Conservation (phyloP, 2,888 invertebrate species). For the Crematogaster levior region DNA sequence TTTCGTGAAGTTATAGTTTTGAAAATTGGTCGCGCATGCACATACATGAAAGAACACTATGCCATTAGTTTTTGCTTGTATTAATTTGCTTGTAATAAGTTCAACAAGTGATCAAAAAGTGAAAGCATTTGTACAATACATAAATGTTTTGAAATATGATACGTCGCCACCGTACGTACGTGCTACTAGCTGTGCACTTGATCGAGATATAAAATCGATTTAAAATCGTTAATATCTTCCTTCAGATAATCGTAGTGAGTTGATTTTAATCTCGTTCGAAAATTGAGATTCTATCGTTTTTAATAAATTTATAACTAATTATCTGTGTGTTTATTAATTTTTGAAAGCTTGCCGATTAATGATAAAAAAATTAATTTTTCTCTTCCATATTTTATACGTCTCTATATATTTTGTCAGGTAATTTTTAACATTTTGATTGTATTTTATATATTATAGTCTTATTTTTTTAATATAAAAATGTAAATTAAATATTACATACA, state of each 20-base stretch:
- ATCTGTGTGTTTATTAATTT: neutral
- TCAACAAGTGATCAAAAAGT: slow-evolving; percentile 1
- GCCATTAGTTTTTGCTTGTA: neutral
- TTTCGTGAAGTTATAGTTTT: neutral
- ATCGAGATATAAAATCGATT: neutral
- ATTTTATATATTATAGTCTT: neutral
- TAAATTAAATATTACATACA: neutral
- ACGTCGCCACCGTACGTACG: neutral
- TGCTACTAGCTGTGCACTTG: neutral
- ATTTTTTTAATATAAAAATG: neutral
- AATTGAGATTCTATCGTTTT: neutral
- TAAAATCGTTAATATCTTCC: neutral
- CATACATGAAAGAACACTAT: neutral
- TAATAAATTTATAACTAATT: neutral
- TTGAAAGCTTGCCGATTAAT: neutral
- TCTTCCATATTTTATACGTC: neutral
- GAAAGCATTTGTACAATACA: neutral
- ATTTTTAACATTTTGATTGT: neutral
- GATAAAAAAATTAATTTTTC: neutral
- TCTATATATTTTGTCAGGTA: neutral
- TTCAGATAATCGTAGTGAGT: neutral
- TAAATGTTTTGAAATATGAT: slow-evolving; percentile 16
- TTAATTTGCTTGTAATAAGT: too few relatives aligned
- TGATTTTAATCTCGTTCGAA: neutral
- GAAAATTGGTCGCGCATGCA: neutral